Evolutionary conservation across 1,140 invertebrate genomes (phyloP).

Genomic region (Maniola jurtina): DNA sequence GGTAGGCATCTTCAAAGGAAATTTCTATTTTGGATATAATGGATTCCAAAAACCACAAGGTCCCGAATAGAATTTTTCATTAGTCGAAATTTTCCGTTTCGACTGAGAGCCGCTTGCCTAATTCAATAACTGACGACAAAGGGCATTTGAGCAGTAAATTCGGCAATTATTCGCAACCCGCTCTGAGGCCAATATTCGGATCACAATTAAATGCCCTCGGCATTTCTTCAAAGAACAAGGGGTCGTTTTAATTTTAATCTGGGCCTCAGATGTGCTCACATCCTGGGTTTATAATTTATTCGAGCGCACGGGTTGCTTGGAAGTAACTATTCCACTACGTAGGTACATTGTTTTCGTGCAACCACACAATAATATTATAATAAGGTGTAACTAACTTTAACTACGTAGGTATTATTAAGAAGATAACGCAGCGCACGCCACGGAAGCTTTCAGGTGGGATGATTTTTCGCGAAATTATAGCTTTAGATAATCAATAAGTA

Average conservation of each 20-base stretch:
- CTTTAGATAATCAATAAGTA: too few relatives aligned
- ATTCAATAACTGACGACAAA: slow-evolving; percentile 63
- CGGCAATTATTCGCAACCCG: slow-evolving; percentile 63
- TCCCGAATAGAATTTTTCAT: slow-evolving; percentile 52
- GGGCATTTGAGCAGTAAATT: slow-evolving; percentile 51
- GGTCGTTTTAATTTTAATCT: slow-evolving; percentile 68
- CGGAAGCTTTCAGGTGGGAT: too few relatives aligned
- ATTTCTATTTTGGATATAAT: background rate
- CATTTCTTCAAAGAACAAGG: slow-evolving; percentile 64
- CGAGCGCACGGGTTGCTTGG: too few relatives aligned
- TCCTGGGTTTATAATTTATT: background rate
- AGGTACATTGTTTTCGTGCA: too few relatives aligned
- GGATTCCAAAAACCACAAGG: slow-evolving; percentile 41
- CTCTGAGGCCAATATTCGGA: slow-evolving; percentile 53
- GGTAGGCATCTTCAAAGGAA: background rate
- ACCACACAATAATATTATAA: too few relatives aligned
- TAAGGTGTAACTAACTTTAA: too few relatives aligned
- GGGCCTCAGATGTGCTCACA: slow-evolving; percentile 40
- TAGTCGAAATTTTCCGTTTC: slow-evolving; percentile 49
- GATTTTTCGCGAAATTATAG: too few relatives aligned
- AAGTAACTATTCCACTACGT: too few relatives aligned
- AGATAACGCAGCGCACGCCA: too few relatives aligned
- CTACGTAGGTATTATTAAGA: too few relatives aligned
- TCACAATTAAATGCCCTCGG: slow-evolving; percentile 64
- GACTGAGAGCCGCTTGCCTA: slow-evolving; percentile 43